phyloP scores from a whole-genome alignment of 2,888 invertebrate genomes.

The Litoditis marina region DNA sequence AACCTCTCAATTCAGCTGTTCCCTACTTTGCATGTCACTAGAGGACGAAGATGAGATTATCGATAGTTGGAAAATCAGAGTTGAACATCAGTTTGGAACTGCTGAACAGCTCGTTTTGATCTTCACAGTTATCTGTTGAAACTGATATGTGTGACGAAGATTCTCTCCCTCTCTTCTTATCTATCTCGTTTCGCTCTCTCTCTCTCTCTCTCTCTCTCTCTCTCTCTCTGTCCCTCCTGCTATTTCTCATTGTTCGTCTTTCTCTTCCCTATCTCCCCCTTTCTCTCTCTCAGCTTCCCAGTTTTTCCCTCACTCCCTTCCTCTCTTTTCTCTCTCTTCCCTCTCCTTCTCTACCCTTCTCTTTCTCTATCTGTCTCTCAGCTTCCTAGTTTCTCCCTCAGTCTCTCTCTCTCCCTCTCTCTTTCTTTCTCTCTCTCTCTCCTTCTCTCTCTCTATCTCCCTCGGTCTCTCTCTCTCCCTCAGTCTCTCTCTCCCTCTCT shows the following conservation, averaged over 20 bases:
- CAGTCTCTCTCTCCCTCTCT: background rate
- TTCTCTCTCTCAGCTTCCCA: background rate
- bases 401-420: no score
- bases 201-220: background rate
- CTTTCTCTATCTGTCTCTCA: constrained; percentile 1
- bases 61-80: background rate
- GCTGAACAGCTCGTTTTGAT: background rate
- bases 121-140: background rate
- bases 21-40: no score
- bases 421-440: background rate
- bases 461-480: background rate
- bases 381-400: background rate
- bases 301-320: background rate
- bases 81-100: background rate
- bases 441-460: background rate
- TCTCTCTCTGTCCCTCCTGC: background rate
- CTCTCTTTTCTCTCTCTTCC: background rate
- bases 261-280: background rate
- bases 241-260: background rate
- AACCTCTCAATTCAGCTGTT: no score
- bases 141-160: background rate
- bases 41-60: no score
- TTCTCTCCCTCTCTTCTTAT: background rate
- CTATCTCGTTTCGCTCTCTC: background rate
- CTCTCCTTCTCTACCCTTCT: background rate